Conservation (phyloP, 2,888 invertebrate species). For the Polylopha cassiicola region DNA sequence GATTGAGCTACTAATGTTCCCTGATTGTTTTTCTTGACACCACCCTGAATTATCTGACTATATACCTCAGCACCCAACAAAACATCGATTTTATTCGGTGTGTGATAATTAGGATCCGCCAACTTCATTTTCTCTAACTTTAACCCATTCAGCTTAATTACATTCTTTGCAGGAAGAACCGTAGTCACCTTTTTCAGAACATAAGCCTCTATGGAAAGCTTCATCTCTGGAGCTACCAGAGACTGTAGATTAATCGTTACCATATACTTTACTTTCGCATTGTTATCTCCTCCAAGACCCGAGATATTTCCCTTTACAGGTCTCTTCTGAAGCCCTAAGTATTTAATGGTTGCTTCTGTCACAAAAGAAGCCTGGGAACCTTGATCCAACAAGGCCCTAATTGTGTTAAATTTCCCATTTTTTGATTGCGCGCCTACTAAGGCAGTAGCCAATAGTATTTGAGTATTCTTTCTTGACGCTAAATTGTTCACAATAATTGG, state of each 20-base stretch:
- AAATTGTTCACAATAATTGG: not conserved
- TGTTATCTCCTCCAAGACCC: conserved; percentile 23
- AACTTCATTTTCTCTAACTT: conserved; percentile 5
- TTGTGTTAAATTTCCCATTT: not conserved
- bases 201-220: conserved; percentile 5
- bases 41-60: conserved; percentile 24
- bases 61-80: conserved; percentile 30
- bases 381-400: conserved; percentile 2
- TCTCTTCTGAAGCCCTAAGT: conserved; percentile 21
- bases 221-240: not conserved
- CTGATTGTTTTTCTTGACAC: conserved; percentile 20
- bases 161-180: not conserved
- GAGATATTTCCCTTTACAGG: conserved; percentile 11
- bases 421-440: conserved; percentile 18
- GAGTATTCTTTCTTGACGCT: not conserved
- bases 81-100: conserved; percentile 23
- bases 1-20: conserved; percentile 27
- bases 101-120: conserved; percentile 23
- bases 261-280: not conserved
- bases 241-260: conserved; percentile 10
- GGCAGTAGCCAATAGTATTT: conserved; percentile 26
- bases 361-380: conserved; percentile 6
- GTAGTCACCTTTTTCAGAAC: conserved; percentile 5
- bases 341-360: conserved; percentile 16
- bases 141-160: conserved; percentile 7